Conservation (phyloP, 2,888 invertebrate species). For the Tanypteryx hageni region DNA sequence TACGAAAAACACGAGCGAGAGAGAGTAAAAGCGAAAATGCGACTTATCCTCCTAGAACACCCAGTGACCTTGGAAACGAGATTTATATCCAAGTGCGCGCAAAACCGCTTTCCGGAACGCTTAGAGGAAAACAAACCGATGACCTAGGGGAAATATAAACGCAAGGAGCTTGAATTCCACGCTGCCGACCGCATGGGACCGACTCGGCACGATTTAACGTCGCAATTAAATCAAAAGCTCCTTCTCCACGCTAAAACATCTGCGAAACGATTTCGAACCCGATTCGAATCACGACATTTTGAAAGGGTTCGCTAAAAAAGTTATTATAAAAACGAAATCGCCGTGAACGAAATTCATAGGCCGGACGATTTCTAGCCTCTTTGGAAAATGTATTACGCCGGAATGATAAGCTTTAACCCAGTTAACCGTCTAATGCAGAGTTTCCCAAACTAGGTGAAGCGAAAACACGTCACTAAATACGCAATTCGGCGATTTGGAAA, state of each 20-base stretch:
- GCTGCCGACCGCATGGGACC: background rate
- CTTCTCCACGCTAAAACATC: background rate
- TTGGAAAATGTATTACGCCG: no score
- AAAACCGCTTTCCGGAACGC: slow-evolving; percentile 40
- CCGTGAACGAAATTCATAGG: no score
- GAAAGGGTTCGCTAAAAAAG: no score
- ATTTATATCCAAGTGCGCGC: slow-evolving; percentile 20
- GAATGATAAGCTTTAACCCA: no score
- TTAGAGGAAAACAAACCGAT: slow-evolving; percentile 42
- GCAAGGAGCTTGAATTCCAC: slow-evolving; percentile 13
- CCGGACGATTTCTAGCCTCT: no score
- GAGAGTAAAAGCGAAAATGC: slow-evolving; percentile 6
- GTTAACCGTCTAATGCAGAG: no score
- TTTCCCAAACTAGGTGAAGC: no score
- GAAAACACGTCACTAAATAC: no score
- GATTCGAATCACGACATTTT: no score
- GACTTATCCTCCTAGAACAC: background rate
- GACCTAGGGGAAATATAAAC: slow-evolving; percentile 41
- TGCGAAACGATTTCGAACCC: no score
- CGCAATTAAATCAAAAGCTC: background rate
- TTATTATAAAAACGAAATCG: no score
- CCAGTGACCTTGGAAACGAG: slow-evolving; percentile 2
- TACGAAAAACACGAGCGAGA: background rate
- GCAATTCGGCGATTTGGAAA: no score
- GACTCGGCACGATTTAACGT: background rate